Evolutionary conservation across 2,888 invertebrate genomes (phyloP).

Genomic region (Amphipoea lucens): DNA sequence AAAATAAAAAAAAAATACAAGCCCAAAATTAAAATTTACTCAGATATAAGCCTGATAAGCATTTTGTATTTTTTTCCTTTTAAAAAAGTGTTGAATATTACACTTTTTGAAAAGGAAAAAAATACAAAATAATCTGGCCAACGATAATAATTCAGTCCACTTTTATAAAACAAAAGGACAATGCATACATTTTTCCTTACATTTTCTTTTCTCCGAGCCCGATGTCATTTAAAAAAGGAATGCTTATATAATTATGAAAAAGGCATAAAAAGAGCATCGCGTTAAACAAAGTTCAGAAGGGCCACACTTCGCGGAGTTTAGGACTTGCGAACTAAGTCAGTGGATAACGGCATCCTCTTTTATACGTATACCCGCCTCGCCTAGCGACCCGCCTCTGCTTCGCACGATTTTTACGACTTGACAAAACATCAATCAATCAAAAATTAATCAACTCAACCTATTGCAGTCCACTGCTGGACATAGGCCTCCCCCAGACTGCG

Average conservation of each 20-base stretch:
- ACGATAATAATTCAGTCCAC: conserved; percentile 15
- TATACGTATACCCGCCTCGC: background rate
- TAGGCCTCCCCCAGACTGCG: too few relatives aligned
- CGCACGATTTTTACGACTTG: too few relatives aligned
- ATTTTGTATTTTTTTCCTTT: background rate
- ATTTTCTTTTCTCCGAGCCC: conserved; percentile 39
- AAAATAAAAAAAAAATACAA: conserved; percentile 13
- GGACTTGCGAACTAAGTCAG: background rate
- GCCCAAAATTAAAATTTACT: background rate
- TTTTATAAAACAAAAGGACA: conserved; percentile 47
- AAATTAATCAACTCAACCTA: too few relatives aligned
- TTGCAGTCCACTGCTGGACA: too few relatives aligned
- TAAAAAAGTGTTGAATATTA: background rate
- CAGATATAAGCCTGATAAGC: conserved; percentile 9
- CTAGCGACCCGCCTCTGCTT: too few relatives aligned
- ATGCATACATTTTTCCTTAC: conserved; percentile 48
- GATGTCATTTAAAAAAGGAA: conserved; percentile 47
- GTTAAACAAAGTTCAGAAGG: conserved; percentile 22
- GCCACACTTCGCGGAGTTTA: conserved; percentile 1
- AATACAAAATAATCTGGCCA: background rate
- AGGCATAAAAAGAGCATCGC: conserved; percentile 24
- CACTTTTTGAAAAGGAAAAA: background rate
- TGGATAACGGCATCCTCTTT: too few relatives aligned
- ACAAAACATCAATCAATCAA: too few relatives aligned
- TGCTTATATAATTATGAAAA: conserved; percentile 43